phyloP scores from a whole-genome alignment of 2,797 vertebrate genomes.

The Poeciliopsis gracilis region DNA sequence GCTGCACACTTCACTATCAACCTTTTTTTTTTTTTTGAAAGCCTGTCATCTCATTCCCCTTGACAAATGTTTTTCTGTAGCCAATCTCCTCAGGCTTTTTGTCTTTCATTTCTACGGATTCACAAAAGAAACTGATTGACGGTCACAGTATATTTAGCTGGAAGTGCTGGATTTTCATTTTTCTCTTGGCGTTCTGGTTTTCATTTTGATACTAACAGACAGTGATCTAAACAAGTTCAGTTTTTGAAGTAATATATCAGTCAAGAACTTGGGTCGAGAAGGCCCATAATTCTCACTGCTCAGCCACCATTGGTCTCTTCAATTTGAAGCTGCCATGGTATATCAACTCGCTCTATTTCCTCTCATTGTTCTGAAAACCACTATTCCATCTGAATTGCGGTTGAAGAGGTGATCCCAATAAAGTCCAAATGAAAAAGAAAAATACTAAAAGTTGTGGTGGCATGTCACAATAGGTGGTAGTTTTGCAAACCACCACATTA shows the following conservation, averaged over 20 bases:
- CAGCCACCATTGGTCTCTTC: background rate
- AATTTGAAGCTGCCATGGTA: background rate
- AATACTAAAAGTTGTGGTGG: background rate
- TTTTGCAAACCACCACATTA: background rate
- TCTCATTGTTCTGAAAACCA: background rate
- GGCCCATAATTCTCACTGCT: background rate
- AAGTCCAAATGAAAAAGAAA: background rate
- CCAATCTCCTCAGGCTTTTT: background rate
- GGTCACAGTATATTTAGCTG: background rate
- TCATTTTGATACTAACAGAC: background rate
- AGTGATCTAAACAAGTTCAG: background rate
- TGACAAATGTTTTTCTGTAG: background rate
- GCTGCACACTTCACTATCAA: background rate
- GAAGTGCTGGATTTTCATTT: background rate
- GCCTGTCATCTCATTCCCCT: background rate
- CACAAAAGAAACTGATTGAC: background rate
- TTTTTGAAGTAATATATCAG: background rate
- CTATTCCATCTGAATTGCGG: background rate
- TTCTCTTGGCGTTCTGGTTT: background rate
- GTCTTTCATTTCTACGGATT: background rate
- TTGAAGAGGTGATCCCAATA: background rate
- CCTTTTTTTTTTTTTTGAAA: background rate
- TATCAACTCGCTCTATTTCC: background rate
- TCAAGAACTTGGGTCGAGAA: background rate
- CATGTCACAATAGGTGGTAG: background rate